Conservation (phyloP, 2,113 vertebrate genomes). For the Periophthalmodon schlosseri region DNA sequence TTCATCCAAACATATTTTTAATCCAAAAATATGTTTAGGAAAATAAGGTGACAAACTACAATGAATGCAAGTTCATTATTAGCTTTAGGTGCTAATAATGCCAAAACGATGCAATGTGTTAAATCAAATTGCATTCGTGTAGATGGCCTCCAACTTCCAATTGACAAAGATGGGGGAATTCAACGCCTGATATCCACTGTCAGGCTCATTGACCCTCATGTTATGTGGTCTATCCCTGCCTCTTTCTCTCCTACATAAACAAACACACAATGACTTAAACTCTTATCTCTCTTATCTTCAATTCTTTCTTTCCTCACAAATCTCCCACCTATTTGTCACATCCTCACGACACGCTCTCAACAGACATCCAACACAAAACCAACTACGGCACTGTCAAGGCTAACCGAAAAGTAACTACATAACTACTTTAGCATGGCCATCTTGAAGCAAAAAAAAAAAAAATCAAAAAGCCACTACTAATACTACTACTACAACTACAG, state of each 20-base stretch:
- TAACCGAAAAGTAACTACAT: not conserved
- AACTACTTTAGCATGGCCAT: conserved; percentile 28
- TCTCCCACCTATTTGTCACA: conserved; percentile 24
- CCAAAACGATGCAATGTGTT: not conserved
- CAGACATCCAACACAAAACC: conserved; percentile 34
- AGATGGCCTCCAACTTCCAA: conserved; percentile 1
- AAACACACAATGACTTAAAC: not conserved
- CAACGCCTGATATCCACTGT: conserved; percentile 43
- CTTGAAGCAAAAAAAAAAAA: conserved; percentile 27
- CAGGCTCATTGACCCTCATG: conserved; percentile 64
- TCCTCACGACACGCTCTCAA: conserved; percentile 23
- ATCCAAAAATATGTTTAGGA: not conserved
- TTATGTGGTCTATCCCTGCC: conserved; percentile 15
- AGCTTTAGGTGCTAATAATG: not conserved
- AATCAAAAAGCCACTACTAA: not conserved
- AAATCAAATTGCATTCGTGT: not conserved
- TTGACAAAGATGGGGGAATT: conserved; percentile 54
- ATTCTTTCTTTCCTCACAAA: conserved; percentile 17
- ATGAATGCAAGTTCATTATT: not conserved
- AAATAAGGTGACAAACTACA: not conserved
- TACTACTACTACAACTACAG: conserved; percentile 16
- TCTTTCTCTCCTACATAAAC: not conserved
- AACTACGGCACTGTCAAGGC: conserved; percentile 41
- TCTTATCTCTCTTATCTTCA: not conserved
- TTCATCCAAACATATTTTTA: not conserved